Evolutionary conservation across 2,797 vertebrate genomes (phyloP).

Genomic region (Trichosurus vulpecula): DNA sequence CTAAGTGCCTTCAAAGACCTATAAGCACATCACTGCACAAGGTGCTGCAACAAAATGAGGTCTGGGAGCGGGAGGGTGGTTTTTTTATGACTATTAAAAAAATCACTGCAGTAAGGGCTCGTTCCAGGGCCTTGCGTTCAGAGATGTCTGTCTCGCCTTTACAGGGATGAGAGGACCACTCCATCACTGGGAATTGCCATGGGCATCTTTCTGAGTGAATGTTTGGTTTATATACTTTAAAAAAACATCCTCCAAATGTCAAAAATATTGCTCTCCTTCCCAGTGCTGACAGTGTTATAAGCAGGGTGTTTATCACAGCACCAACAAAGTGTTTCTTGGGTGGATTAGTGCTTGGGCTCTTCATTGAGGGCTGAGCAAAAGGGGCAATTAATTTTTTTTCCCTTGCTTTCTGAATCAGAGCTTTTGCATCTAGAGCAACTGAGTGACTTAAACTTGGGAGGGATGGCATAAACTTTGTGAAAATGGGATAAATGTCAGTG

Average conservation of each 20-base stretch:
- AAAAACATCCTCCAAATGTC: constrained; percentile 50
- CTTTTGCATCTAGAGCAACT: constrained; percentile 18
- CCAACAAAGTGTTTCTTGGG: constrained; percentile 15
- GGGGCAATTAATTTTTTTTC: constrained; percentile 58
- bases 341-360: constrained; percentile 29
- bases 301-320: constrained; percentile 58
- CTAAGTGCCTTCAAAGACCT: constrained; percentile 59
- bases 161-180: constrained; percentile 32
- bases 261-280: constrained; percentile 53
- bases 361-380: constrained; percentile 44
- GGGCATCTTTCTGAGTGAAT: constrained; percentile 47
- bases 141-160: constrained; percentile 13
- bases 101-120: constrained; percentile 49
- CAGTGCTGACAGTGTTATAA: constrained; percentile 40
- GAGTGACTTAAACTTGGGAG: constrained; percentile 20
- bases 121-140: constrained; percentile 18
- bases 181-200: constrained; percentile 37
- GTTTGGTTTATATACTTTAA: constrained; percentile 64
- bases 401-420: constrained; percentile 47
- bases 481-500: not conserved
- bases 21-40: constrained; percentile 18
- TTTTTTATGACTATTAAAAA: constrained; percentile 50
- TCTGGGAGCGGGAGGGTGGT: not conserved
- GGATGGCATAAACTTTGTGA: not conserved
- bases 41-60: constrained; percentile 41